phyloP scores from a whole-genome alignment of 2,888 invertebrate genomes.

The Marasmarcha lunaedactyla region DNA sequence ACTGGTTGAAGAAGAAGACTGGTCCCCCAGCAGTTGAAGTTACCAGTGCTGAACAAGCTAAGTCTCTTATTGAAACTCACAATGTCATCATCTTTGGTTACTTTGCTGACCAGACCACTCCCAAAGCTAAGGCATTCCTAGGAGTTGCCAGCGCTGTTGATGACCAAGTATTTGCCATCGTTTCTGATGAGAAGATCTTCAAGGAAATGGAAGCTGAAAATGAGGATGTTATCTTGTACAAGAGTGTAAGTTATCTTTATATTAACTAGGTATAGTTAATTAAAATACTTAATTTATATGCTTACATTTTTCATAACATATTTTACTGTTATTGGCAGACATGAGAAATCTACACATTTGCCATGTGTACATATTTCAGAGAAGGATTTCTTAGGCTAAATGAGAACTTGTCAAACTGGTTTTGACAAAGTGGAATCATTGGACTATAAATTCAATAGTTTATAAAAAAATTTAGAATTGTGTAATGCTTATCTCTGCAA shows the following conservation, averaged over 20 bases:
- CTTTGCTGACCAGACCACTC: slow-evolving; percentile 85
- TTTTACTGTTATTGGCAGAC: too few species aligned
- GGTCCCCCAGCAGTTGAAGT: slow-evolving; percentile 93
- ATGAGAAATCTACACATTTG: too few species aligned
- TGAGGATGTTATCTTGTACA: slow-evolving; percentile 88
- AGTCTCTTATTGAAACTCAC: slow-evolving; percentile 82
- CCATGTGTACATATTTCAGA: too few species aligned
- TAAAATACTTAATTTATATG: slow-evolving; percentile 1
- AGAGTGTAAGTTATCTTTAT: slow-evolving; percentile 86
- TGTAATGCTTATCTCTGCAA: too few species aligned
- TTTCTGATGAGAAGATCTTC: slow-evolving; percentile 81
- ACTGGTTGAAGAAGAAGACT: slow-evolving; percentile 96
- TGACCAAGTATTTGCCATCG: slow-evolving; percentile 90
- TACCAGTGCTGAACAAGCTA: slow-evolving; percentile 81
- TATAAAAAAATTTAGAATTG: too few species aligned
- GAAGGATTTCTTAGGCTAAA: too few species aligned
- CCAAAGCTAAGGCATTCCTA: slow-evolving; percentile 86
- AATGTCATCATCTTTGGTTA: slow-evolving; percentile 91
- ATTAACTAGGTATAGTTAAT: too few species aligned
- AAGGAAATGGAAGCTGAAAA: slow-evolving; percentile 83
- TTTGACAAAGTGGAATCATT: too few species aligned
- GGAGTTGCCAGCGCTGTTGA: slow-evolving; percentile 85
- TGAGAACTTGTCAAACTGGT: too few species aligned
- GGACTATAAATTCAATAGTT: too few species aligned
- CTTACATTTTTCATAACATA: slow-evolving; percentile 3